Base-by-base conservation (phyloP, 1,140 invertebrate genomes). In the Propsilocerus akamusi region DNA sequence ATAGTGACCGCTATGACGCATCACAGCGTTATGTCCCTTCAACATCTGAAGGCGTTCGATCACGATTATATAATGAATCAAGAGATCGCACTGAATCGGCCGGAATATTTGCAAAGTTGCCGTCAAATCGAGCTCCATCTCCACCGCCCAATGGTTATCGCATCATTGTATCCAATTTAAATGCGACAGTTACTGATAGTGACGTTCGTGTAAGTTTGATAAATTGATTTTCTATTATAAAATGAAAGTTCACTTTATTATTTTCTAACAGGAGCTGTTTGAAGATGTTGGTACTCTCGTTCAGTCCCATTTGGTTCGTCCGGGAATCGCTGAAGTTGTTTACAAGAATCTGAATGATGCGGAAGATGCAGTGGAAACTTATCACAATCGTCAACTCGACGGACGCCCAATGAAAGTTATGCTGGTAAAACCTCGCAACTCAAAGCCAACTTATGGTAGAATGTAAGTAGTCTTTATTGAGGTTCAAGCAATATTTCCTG, bases 371-470 rank as follows among this genome's bases (percentile, higher is more conserved):
- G 85, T 92, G 6, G 85, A 92, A 57, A 80, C 85, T 28, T 96
- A 94, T 68, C 87, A 95, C 61, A 91, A 92, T 62, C 69, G 90
- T 47, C 87, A 92, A 59, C 70, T 91, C 20, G 86, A 91, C 70
- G 84, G 85, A 1, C 79, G 82, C 60, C 82, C 83, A 4, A 86
- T 86, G 83, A 83, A 83, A 58, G 84, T 81, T 65, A 68, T 82
- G 22, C 64, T 85, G 28, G 80, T 83, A n/a, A 81, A 81, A 70
- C 75, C 78, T 46, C 65, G 77, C 58, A 72, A 75, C 23, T 71
- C 76, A 56, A 75, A 76, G 58, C 68, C 74, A 24, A 71, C 68
- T 11, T n/a, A n/a, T n/a, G n/a, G n/a, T n/a, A n/a, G n/a, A n/a
- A n/a, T n/a, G n/a, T n/a, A n/a, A n/a, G n/a, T n/a, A n/a, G n/a